Evolutionary conservation across 2,113 vertebrate species (phyloP).

Genomic region (Lagopus muta): DNA sequence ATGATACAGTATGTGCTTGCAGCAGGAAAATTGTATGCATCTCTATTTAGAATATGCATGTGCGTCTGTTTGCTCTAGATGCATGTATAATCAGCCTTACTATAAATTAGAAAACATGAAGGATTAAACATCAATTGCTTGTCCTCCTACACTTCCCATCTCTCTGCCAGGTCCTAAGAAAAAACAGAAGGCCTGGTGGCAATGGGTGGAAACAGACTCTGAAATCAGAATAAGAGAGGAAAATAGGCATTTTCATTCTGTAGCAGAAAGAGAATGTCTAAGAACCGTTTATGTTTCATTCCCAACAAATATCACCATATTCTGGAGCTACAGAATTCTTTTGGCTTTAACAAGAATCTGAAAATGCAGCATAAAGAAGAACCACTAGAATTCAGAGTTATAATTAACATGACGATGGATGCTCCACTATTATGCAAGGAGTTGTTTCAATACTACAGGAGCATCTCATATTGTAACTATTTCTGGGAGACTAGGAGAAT

Average conservation of each 20-base stretch:
- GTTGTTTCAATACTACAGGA: constrained; percentile 25
- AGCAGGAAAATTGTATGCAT: not conserved
- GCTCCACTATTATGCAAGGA: not conserved
- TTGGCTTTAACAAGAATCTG: not conserved
- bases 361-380: not conserved
- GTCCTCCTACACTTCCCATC: constrained; percentile 58
- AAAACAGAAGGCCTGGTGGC: constrained; percentile 32
- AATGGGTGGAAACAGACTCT: constrained; percentile 18
- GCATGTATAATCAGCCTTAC: constrained; percentile 51
- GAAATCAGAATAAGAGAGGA: not conserved
- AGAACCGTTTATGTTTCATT: not conserved
- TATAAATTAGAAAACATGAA: constrained; percentile 60
- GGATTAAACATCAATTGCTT: constrained; percentile 58
- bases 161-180: constrained; percentile 27
- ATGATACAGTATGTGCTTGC: not conserved
- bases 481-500: not conserved
- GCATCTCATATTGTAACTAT: not conserved
- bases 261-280: not conserved
- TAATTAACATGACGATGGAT: not conserved
- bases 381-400: not conserved
- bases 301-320: not conserved
- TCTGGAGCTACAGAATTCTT: not conserved
- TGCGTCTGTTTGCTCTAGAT: constrained; percentile 50
- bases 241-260: constrained; percentile 5
- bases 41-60: constrained; percentile 40